A percentile compares a stretch with the other conserved stretches of the same genome.
phyloP scores from a whole-genome alignment of 2,113 vertebrate genomes.

The Puntigrus tetrazona region DNA sequence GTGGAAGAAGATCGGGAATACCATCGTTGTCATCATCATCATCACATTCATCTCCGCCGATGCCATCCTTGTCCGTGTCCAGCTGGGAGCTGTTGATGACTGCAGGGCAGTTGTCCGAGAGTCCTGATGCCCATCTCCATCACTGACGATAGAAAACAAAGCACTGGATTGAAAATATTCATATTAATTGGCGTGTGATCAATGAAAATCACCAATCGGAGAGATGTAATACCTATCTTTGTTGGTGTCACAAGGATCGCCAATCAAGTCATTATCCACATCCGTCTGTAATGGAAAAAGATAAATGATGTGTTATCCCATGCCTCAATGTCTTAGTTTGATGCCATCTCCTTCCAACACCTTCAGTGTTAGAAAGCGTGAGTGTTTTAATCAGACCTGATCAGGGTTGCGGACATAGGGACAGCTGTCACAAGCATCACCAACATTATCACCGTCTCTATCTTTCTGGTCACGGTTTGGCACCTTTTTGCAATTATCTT shows the following conservation, averaged over 20 bases:
- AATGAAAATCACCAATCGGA: background rate
- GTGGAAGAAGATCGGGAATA: slow-evolving; percentile 83
- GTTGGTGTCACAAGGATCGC: slow-evolving; percentile 95
- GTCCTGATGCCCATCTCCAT: slow-evolving; percentile 95
- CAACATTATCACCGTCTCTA: slow-evolving; percentile 85
- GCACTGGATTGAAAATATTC: background rate
- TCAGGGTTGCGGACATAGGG: slow-evolving; percentile 88
- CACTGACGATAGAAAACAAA: slow-evolving; percentile 69
- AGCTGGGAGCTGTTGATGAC: slow-evolving; percentile 95
- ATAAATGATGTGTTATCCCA: background rate
- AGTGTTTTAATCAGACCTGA: slow-evolving; percentile 75
- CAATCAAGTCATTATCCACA: slow-evolving; percentile 90
- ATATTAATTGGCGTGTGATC: background rate
- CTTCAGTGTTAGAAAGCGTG: background rate
- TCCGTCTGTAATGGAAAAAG: slow-evolving; percentile 77
- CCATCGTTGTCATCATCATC: slow-evolving; percentile 90
- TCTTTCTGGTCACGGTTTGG: slow-evolving; percentile 90
- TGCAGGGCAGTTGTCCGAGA: slow-evolving; percentile 90
- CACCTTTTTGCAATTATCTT: slow-evolving; percentile 86
- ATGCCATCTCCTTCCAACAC: background rate
- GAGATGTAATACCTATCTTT: slow-evolving; percentile 84
- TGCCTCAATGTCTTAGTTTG: background rate
- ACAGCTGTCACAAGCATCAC: slow-evolving; percentile 95
- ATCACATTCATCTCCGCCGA: slow-evolving; percentile 94
- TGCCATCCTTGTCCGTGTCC: slow-evolving; percentile 88